Evolutionary conservation across 2,113 vertebrate species (phyloP).

Genomic region (Tachysurus vachellii): DNA sequence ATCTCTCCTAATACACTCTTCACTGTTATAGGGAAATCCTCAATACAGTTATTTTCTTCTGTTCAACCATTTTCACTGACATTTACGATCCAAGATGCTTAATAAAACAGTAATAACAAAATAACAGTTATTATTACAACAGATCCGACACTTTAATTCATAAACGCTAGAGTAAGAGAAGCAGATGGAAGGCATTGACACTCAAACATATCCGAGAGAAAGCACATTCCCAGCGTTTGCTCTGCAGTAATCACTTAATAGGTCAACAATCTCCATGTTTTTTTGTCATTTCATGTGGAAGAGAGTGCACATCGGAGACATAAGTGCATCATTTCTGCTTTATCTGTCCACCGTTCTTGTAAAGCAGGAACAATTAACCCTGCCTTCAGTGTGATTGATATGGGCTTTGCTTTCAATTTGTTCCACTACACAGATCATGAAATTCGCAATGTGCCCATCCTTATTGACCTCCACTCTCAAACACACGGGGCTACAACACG

Average conservation of each 20-base stretch:
- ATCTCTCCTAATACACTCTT: slow-evolving; percentile 7
- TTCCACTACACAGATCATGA: slow-evolving; percentile 98
- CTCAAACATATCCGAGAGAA: neutral
- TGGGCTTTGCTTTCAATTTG: slow-evolving; percentile 98
- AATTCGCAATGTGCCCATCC: slow-evolving; percentile 92
- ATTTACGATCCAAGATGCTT: neutral
- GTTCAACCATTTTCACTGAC: neutral
- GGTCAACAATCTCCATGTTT: slow-evolving; percentile 64
- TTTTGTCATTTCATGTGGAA: slow-evolving; percentile 80
- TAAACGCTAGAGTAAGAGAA: neutral
- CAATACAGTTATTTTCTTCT: neutral
- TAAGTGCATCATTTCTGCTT: slow-evolving; percentile 92
- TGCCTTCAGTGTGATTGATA: slow-evolving; percentile 98
- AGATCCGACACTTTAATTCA: too few relatives aligned
- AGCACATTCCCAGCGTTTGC: neutral
- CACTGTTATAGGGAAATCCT: slow-evolving; percentile 1
- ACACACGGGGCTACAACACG: slow-evolving; percentile 82
- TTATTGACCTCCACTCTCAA: slow-evolving; percentile 92
- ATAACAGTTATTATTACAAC: neutral
- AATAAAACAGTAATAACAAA: neutral
- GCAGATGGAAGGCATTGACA: neutral
- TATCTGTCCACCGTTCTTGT: slow-evolving; percentile 87
- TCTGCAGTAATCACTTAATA: slow-evolving; percentile 53
- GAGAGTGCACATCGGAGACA: slow-evolving; percentile 81
- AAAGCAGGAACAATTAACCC: slow-evolving; percentile 94